Evolutionary conservation across 2,797 vertebrate genomes (phyloP), one percentile per base, ranked within the genome.

Genomic region (Smutsia temminckii): DNA sequence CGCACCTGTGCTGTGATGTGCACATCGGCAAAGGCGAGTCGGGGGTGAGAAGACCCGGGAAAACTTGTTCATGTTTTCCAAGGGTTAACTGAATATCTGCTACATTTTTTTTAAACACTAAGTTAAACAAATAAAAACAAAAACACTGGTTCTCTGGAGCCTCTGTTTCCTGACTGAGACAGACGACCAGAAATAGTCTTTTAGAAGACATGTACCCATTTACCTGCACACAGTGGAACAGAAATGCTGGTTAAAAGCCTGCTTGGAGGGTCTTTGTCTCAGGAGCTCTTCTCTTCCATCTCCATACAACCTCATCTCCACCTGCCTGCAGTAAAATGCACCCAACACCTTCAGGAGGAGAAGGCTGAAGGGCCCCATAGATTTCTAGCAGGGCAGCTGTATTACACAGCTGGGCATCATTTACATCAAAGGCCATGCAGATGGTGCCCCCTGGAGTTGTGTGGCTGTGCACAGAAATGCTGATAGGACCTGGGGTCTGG

Each of bases 331-430:
- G 51, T 20, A 27, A 51, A 17, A 21, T 0, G 2, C 1, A 0
- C 34, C 59, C 0, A 23, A 59, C 51, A 57, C 2, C 37, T 37
- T 25, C 42, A 51, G n/a, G 1, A 5, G 6, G 16, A 32, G 14
- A 23, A 42, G 51, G 14, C 57, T 21, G 23, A n/a, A 2, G 32
- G 14, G 18, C 2, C 61, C 85, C 0, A 0, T 0, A 2, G 46
- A 8, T 27, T 63, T 59, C 81, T 46, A 40, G 78, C 46, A 6
- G 61, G 53, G 21, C 18, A 6, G 5, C 32, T 34, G 61, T n/a
- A 6, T 5, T 32, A 25, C 17, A 25, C 7, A 29, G 23, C 84
- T 0, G 29, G 23, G 8, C 11, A 9, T 16, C 13, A 0, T 18
- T 40, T 57, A 16, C 32, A 0, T 0, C 2, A 27, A 72, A 68